Conservation (phyloP, 2,888 invertebrate genomes). For the Ecdyonurus torrentis region DNA sequence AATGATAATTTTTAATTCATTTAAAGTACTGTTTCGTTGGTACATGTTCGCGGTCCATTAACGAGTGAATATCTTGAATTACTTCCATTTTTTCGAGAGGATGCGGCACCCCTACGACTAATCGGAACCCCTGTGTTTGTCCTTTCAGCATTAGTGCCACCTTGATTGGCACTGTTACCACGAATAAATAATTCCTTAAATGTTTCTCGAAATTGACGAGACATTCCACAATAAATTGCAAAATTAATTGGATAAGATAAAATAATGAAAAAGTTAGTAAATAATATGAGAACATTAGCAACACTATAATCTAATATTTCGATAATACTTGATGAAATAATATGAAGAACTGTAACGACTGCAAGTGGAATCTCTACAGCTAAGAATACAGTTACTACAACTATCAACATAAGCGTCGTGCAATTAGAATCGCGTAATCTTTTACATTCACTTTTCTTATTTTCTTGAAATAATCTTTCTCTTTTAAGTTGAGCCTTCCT, state of each 20-base stretch:
- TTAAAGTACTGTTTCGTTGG: constrained; percentile 67
- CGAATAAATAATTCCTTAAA: constrained; percentile 44
- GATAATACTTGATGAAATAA: constrained; percentile 55
- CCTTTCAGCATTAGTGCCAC: background rate
- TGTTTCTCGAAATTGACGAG: constrained; percentile 81
- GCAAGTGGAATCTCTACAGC: constrained; percentile 71
- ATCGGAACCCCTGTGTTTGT: background rate
- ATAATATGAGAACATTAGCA: constrained; percentile 57
- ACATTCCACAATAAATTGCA: constrained; percentile 94
- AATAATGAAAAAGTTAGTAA: constrained; percentile 83
- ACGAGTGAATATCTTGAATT: constrained; percentile 66
- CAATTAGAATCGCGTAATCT: constrained; percentile 64
- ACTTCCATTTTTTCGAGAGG: constrained; percentile 43
- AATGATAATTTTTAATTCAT: background rate
- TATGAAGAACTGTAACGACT: constrained; percentile 65
- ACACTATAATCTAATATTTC: constrained; percentile 60
- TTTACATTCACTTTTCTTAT: constrained; percentile 61
- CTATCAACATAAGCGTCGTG: constrained; percentile 74
- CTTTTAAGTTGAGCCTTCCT: constrained; percentile 64
- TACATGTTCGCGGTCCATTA: constrained; percentile 59
- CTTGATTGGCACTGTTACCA: background rate
- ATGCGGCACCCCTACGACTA: constrained; percentile 28
- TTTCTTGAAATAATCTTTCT: constrained; percentile 56
- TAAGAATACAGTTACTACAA: constrained; percentile 69
- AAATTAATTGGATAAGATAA: constrained; percentile 87